Conservation (phyloP, 2,888 invertebrate genomes). For the Oscheius sp. region DNA sequence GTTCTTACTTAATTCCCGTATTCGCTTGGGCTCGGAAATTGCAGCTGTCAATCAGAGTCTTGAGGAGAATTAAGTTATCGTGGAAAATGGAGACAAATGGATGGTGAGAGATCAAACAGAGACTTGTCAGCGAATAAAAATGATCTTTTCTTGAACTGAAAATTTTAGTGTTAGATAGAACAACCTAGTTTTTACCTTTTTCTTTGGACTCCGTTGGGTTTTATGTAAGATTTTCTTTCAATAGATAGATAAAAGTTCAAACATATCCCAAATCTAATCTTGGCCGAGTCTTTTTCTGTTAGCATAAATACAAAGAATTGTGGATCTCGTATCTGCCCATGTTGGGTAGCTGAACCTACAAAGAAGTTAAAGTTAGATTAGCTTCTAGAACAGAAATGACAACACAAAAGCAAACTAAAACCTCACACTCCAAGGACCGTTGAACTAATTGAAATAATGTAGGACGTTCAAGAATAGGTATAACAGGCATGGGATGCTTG, state of each 20-base stretch:
- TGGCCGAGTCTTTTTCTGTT: conserved; percentile 98
- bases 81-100: conserved; percentile 98
- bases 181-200: conserved; percentile 6
- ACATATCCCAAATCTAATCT: conserved; percentile 90
- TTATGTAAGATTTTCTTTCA: conserved; percentile 6
- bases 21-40: conserved; percentile 78
- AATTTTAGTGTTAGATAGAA: not conserved
- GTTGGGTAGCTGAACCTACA: conserved; percentile 72
- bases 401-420: conserved; percentile 14
- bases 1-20: conserved; percentile 43
- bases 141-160: conserved; percentile 42
- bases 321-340: conserved; percentile 82
- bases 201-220: conserved; percentile 5
- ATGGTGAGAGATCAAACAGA: conserved; percentile 97
- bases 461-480: conserved; percentile 16
- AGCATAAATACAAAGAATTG: conserved; percentile 92
- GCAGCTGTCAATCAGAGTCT: conserved; percentile 94
- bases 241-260: conserved; percentile 81
- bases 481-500: conserved; percentile 17
- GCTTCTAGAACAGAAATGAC: not conserved
- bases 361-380: not conserved
- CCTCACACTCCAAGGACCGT: conserved; percentile 12
- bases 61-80: conserved; percentile 92
- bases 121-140: conserved; percentile 83
- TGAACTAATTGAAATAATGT: conserved; percentile 20